Percentiles rank a stretch among this genome's conserved stretches.
Conservation (phyloP, 1,140 invertebrate genomes). For the Eurosta solidaginis region DNA sequence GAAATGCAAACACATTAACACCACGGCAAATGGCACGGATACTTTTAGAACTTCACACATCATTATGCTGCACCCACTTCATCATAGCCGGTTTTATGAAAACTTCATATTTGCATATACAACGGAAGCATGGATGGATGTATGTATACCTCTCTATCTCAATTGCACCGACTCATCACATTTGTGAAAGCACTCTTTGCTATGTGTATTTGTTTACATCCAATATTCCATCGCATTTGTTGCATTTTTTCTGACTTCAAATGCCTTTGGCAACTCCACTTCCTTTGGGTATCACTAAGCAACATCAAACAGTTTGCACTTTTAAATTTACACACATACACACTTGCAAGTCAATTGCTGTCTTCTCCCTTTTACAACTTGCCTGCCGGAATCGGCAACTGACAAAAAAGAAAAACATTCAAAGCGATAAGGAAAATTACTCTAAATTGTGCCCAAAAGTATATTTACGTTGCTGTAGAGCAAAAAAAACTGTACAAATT, state of each 20-base stretch:
- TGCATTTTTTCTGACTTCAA: background rate
- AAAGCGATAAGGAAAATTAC: constrained; percentile 11
- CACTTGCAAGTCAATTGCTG: no score
- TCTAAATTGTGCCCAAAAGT: constrained; percentile 25
- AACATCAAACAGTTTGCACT: constrained; percentile 18
- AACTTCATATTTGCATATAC: no score
- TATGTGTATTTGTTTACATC: background rate
- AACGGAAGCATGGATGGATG: no score
- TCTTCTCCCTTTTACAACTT: background rate
- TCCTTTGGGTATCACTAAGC: constrained; percentile 20
- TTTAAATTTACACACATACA: background rate
- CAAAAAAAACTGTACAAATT: background rate
- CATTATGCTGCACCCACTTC: constrained; percentile 6
- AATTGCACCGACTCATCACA: background rate
- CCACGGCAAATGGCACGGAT: background rate
- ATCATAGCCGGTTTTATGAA: constrained; percentile 23
- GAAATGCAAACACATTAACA: background rate
- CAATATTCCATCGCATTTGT: background rate
- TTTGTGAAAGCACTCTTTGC: background rate
- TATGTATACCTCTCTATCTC: background rate
- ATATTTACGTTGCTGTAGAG: background rate
- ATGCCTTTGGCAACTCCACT: constrained; percentile 7
- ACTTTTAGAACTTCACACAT: constrained; percentile 15
- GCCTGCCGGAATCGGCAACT: background rate
- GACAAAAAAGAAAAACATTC: background rate